These are phyloP conservation scores for Zaprionus tsacasi DNA, from an alignment of 1,140 invertebrate species.

Conservation along the genomic window DNA sequence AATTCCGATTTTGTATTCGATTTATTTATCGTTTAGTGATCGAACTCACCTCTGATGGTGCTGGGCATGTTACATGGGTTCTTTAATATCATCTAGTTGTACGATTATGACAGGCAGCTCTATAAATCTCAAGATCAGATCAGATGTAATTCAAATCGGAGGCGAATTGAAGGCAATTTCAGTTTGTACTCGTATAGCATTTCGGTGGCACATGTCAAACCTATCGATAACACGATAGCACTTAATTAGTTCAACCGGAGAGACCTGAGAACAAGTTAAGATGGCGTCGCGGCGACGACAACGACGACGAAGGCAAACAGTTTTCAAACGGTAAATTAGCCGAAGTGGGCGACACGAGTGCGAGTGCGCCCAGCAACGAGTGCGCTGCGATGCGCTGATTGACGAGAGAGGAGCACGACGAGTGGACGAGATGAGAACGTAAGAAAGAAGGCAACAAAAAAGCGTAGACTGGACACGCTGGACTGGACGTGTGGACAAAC, in stretches of 20 bases:
- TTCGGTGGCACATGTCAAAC: slow-evolving; percentile 34
- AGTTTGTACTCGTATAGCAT: slow-evolving; percentile 9
- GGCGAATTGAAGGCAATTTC: neutral
- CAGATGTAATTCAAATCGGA: neutral
- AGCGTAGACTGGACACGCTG: slow-evolving; percentile 48
- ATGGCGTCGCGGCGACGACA: slow-evolving; percentile 1
- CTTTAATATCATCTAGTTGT: slow-evolving; percentile 52
- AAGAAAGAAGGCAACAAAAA: slow-evolving; percentile 10
- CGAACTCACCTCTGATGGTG: slow-evolving; percentile 76
- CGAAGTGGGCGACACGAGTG: slow-evolving; percentile 23
- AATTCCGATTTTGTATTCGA: neutral
- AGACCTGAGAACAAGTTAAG: slow-evolving; percentile 9
- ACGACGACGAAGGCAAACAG: slow-evolving; percentile 39
- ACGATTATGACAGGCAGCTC: slow-evolving; percentile 18
- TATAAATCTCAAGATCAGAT: neutral
- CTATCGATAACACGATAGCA: slow-evolving; percentile 30
- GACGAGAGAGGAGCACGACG: slow-evolving; percentile 13
- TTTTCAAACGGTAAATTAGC: slow-evolving; percentile 70
- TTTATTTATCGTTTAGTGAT: neutral
- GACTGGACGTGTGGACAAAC: slow-evolving; percentile 79
- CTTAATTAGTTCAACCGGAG: slow-evolving; percentile 25
- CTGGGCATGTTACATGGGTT: slow-evolving; percentile 78
- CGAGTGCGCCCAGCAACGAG: slow-evolving; percentile 42
- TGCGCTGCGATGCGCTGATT: slow-evolving; percentile 11
- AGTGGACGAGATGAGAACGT: neutral